Conservation (phyloP, 1,140 invertebrate genomes). For the Mycetomoellerius zeteki region DNA sequence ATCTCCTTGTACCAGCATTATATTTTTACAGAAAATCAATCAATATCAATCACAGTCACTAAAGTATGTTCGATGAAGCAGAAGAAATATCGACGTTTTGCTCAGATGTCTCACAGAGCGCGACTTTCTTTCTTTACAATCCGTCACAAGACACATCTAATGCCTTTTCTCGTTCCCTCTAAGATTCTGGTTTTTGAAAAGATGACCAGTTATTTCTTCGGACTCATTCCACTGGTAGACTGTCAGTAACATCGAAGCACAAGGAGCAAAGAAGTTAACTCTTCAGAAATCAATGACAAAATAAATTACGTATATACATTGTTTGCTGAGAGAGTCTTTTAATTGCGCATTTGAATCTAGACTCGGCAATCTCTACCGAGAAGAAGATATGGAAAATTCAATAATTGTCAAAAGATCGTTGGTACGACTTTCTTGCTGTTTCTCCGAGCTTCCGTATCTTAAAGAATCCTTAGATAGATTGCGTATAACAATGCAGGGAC, state of each 20-base stretch:
- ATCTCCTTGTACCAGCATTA: neutral
- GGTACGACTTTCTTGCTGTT: neutral
- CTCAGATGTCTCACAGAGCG: neutral
- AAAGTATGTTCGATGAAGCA: neutral
- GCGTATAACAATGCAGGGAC: neutral
- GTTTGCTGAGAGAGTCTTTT: neutral
- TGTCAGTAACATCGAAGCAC: neutral
- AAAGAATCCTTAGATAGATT: neutral
- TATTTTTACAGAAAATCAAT: constrained; percentile 14
- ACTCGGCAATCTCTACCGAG: neutral
- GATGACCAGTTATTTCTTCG: neutral
- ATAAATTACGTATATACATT: neutral
- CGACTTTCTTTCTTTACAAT: neutral
- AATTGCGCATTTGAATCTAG: neutral
- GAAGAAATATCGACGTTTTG: neutral
- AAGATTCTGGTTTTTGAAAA: neutral
- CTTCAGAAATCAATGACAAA: neutral
- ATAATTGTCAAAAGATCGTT: neutral
- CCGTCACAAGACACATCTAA: neutral
- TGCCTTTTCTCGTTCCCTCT: neutral
- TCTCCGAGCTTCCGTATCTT: neutral
- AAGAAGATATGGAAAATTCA: constrained; percentile 10
- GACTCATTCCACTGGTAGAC: neutral
- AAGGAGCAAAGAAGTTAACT: neutral
- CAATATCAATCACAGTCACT: constrained; percentile 14